phyloP scores from a whole-genome alignment of 2,113 vertebrate species.

The Sciurus niger region DNA sequence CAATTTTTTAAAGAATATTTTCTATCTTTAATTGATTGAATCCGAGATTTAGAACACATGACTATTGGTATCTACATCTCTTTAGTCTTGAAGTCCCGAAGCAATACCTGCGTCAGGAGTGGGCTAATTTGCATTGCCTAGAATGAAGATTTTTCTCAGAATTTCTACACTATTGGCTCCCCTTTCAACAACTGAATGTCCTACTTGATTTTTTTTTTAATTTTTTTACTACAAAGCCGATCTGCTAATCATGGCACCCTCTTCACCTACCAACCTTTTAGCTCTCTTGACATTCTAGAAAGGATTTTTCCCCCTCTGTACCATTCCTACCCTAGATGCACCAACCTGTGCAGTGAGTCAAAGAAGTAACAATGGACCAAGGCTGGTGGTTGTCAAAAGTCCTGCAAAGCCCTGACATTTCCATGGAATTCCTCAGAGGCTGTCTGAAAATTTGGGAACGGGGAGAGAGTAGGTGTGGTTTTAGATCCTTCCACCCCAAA shows the following conservation, averaged over 20 bases:
- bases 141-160: neutral
- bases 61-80: neutral
- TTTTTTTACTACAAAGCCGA: neutral
- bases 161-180: neutral
- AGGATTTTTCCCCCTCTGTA: neutral
- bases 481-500: neutral
- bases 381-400: neutral
- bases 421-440: too few species aligned
- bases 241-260: neutral
- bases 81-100: neutral
- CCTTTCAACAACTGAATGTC: neutral
- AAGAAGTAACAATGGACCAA: neutral
- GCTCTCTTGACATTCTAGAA: neutral
- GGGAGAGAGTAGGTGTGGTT: neutral
- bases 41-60: neutral
- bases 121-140: neutral
- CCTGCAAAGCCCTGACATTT: neutral
- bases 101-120: neutral
- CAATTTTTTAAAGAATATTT: neutral
- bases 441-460: neutral
- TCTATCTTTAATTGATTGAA: neutral
- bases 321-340: neutral
- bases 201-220: neutral
- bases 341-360: neutral
- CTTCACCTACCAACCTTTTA: neutral